Base-by-base conservation (phyloP, 2,888 invertebrate genomes). In the Limnephilus marmoratus region DNA sequence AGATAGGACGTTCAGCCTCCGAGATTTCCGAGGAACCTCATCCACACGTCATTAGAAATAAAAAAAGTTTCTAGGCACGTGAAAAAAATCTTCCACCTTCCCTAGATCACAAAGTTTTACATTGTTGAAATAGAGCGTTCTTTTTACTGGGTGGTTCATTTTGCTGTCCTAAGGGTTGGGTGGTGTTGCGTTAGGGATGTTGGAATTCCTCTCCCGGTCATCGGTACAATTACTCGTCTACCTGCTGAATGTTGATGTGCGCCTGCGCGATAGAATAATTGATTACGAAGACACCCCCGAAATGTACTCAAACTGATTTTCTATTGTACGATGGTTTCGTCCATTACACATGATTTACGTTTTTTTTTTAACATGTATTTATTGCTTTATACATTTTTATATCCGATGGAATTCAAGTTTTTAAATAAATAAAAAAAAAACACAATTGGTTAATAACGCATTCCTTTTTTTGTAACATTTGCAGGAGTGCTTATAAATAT, bases 141-240 rank as follows among this genome's bases (percentile, higher is more conserved):
- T 83, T 83, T 83, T 83, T 31, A 83, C 83, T 83, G 15, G 37
- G 37, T 83, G 83, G 83, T 83, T 9, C 7, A n/a, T 37, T 83
- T 83, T 37, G 83, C 37, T 83, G 15, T 37, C 37, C n/a, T 83
- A 83, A 37, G 34, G 83, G 83, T 41, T 34, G 34, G 18, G 24
- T 37, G 18, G 9, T 37, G 37, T 34, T 83, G 68, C 24, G 9
- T 68, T 68, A 68, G 68, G 68, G 68, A 68, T 92, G 93, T 92
- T 92, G 93, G 90, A 93, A 93, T 93, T 92, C 93, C 93, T 92
- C 89, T 90, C 93, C 37, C 88, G 92, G 90, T 91, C 87, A 82
- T 89, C 92, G 90, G 86, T 90, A 90, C 93, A 93, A 93, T 93
- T 93, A 93, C 92, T 91, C 83, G 89, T 85, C 90, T 87, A 93